Conservation (phyloP, 2,888 invertebrate genomes). For the Limnephilus marmoratus region DNA sequence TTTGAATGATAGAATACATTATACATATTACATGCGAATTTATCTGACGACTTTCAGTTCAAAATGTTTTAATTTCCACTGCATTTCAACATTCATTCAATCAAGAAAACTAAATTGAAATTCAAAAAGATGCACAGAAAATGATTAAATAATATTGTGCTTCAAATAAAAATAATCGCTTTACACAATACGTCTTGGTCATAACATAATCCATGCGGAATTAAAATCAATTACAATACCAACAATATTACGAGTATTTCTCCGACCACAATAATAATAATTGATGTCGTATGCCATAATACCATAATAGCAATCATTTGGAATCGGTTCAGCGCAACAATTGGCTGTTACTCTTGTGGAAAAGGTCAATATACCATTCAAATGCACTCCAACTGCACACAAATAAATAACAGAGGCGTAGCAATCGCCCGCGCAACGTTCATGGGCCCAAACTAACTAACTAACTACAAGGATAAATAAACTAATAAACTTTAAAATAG, state of each 20-base stretch:
- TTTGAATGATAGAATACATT: no score
- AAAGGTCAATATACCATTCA: background rate
- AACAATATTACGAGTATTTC: background rate
- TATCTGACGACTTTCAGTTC: no score
- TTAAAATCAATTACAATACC: background rate
- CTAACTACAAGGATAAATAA: no score
- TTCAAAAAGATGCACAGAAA: no score
- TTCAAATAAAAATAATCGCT: background rate
- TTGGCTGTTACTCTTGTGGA: background rate
- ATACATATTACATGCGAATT: no score
- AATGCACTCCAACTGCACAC: background rate
- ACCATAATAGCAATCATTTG: background rate
- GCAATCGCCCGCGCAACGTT: background rate
- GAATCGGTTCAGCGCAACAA: background rate
- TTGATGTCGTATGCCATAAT: background rate
- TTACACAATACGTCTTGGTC: background rate
- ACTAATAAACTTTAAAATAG: no score
- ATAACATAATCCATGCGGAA: background rate
- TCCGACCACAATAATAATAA: background rate
- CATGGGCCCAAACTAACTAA: no score
- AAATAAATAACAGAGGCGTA: background rate
- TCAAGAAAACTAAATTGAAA: no score
- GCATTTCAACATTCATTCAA: no score
- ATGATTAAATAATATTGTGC: no score
- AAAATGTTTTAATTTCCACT: no score